Conservation (phyloP, 2,113 vertebrate genomes). For the Neofelis nebulosa region DNA sequence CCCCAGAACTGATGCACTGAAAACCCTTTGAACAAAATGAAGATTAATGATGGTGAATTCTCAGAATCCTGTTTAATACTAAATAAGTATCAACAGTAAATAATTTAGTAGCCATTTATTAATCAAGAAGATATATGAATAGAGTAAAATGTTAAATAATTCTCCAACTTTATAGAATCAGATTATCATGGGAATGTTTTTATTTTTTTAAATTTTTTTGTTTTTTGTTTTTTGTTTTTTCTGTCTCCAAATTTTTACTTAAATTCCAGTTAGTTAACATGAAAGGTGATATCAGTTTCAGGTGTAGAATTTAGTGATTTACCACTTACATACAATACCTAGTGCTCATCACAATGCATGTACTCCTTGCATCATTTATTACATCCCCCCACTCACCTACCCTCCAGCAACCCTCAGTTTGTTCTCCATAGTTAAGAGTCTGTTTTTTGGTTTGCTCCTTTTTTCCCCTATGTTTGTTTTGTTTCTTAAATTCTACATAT, state of each 20-base stretch:
- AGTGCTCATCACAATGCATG: not conserved
- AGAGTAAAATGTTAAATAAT: not conserved
- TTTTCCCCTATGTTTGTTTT: not conserved
- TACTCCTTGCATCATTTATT: not conserved
- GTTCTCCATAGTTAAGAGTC: not conserved
- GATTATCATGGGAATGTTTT: not conserved
- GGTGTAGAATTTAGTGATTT: not conserved
- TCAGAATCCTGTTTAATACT: not conserved
- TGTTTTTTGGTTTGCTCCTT: not conserved
- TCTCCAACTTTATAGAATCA: not conserved
- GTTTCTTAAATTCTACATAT: not conserved
- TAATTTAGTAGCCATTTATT: slow-evolving; percentile 19
- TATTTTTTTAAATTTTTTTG: not conserved
- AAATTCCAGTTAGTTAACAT: not conserved
- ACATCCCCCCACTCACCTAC: not conserved
- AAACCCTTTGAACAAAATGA: not conserved
- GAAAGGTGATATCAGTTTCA: not conserved
- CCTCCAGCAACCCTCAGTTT: not conserved
- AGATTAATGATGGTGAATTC: not conserved
- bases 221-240: not conserved
- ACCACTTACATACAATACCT: not conserved
- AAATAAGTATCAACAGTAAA: not conserved
- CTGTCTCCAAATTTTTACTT: not conserved
- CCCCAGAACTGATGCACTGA: not conserved
- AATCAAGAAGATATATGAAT: not conserved